Evolutionary conservation across 2,113 vertebrate genomes (phyloP), one percentile per base, ranked within the genome.

Genomic region (Cheilinus undulatus): DNA sequence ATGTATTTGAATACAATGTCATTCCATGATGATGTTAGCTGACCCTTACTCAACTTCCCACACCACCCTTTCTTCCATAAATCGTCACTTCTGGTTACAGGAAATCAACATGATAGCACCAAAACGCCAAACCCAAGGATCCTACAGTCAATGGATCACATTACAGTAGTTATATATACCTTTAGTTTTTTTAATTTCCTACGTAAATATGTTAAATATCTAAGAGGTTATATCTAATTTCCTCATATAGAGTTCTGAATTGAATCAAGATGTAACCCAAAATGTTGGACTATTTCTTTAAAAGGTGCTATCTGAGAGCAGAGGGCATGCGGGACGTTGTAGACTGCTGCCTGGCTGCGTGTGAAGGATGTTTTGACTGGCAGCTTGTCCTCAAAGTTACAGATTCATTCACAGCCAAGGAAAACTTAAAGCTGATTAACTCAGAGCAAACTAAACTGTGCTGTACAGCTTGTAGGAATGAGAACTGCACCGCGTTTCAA

Each of bases 381-480:
- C 3, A 10, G 1, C 0, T 0, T 56, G 43, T 52, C 52, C 48
- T 65, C 54, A 63, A 27, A 51, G 65, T 77, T 32, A 71, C 30
- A 66, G 14, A 77, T 52, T 80, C 42, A 54, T 49, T 80, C 60
- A 57, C 2, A 4, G 20, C 10, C 23, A 36, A 42, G 23, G 32
- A 57, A 85, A 63, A 34, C 23, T 23, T 51, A 53, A 10, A 23
- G 64, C 14, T 78, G 42, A 82, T 79, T 82, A 73, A 84, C 77
- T 59, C 7, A 1, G 19, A 5, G 2, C 15, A 22, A 5, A 14
- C 27, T 46, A 15, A 30, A 61, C 45, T 64, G 27, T 11, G 40
- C 17, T 11, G 38, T 20, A 27, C 27, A 15, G 24, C 61, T 23
- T 7, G 4, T 36, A 46, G 6, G 36, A 43, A 19, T 32, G 17